phyloP scores from a whole-genome alignment of 2,797 vertebrate species.

The Acestrorhynchus altus region DNA sequence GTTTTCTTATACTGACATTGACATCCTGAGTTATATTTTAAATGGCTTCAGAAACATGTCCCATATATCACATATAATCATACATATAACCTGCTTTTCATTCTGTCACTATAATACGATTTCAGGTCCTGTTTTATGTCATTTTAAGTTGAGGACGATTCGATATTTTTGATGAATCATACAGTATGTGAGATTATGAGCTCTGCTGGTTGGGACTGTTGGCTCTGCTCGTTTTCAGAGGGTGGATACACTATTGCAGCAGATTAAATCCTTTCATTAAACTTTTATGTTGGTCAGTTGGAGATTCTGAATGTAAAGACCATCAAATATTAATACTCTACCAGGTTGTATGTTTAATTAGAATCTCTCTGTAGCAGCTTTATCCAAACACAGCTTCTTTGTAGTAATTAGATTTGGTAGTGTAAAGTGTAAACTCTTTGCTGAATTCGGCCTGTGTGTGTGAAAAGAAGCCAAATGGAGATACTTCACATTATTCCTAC shows the following conservation, averaged over 20 bases:
- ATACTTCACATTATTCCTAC: too few relatives aligned
- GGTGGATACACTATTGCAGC: neutral
- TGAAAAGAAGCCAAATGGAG: too few relatives aligned
- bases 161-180: neutral
- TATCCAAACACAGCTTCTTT: constrained; percentile 30
- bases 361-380: constrained; percentile 72
- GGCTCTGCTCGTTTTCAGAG: neutral
- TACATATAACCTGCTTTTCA: too few relatives aligned
- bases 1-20: too few relatives aligned
- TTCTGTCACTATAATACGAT: too few relatives aligned
- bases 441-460: too few relatives aligned
- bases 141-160: neutral
- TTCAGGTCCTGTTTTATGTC: neutral
- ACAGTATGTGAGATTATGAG: neutral
- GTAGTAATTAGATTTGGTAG: too few relatives aligned
- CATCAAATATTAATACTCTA: constrained; percentile 80
- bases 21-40: too few relatives aligned
- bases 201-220: neutral
- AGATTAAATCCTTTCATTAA: constrained; percentile 2
- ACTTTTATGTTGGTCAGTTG: constrained; percentile 17
- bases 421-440: too few relatives aligned
- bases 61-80: too few relatives aligned
- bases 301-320: constrained; percentile 15
- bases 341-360: constrained; percentile 71
- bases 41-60: too few relatives aligned